Evolutionary conservation across 1,140 invertebrate species (phyloP).

Genomic region (Stratiolaelaps scimitus): DNA sequence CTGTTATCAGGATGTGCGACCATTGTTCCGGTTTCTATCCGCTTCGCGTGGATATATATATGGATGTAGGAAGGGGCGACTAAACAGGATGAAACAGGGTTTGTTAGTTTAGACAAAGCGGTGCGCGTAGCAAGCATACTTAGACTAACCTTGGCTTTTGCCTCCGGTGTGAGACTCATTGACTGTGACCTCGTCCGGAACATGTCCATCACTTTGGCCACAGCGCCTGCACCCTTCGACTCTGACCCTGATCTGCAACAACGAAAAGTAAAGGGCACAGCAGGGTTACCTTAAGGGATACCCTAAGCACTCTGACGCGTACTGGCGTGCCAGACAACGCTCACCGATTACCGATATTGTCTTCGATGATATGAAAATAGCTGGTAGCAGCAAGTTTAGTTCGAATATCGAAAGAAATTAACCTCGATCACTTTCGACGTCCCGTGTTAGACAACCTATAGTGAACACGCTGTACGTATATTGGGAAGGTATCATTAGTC

Average conservation of each 20-base stretch:
- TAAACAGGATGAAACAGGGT: too few species aligned
- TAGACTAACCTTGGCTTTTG: slow-evolving; percentile 24
- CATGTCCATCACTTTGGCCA: slow-evolving; percentile 69
- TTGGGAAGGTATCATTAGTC: too few species aligned
- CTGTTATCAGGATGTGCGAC: too few species aligned
- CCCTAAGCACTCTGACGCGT: background rate
- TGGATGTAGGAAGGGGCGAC: too few species aligned
- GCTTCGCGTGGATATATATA: too few species aligned
- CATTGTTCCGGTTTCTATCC: too few species aligned
- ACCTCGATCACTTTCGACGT: background rate
- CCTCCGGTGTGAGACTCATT: slow-evolving; percentile 38
- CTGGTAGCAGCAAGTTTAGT: background rate
- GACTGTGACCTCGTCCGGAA: slow-evolving; percentile 63
- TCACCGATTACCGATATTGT: background rate
- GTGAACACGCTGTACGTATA: too few species aligned
- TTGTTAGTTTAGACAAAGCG: too few species aligned
- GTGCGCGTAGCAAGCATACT: too few species aligned
- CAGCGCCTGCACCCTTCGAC: slow-evolving; percentile 40
- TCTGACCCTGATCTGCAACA: slow-evolving; percentile 44
- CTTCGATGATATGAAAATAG: background rate
- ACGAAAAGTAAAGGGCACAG: background rate
- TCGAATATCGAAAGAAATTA: background rate
- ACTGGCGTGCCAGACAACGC: background rate
- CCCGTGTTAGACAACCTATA: too few species aligned
- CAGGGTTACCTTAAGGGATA: background rate